A percentile compares a stretch with the other conserved stretches of the same genome.
Evolutionary conservation across 2,888 invertebrate species (phyloP).

Genomic region (Chrysotoxum bicinctum): DNA sequence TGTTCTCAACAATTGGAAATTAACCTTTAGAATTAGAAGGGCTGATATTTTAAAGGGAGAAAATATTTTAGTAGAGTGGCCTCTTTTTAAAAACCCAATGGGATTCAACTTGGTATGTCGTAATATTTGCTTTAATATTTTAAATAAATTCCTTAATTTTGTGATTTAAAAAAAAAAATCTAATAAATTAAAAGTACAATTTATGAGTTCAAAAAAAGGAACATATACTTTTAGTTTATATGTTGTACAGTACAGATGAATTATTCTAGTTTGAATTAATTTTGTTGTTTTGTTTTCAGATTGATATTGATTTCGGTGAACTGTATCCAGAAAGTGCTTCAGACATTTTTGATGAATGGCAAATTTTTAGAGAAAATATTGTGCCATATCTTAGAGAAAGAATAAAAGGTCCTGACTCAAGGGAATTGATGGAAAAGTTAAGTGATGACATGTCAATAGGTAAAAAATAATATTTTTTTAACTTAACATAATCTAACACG

Average conservation of each 20-base stretch:
- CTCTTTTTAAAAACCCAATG: slow-evolving; percentile 1
- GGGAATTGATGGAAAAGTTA: not conserved
- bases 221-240: too few species aligned
- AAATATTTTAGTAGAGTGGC: slow-evolving; percentile 28
- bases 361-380: not conserved
- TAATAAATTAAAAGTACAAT: too few species aligned
- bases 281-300: not conserved
- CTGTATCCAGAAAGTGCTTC: not conserved
- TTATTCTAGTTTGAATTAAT: not conserved
- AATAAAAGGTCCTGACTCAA: slow-evolving; percentile 1
- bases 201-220: not conserved
- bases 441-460: not conserved
- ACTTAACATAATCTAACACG: not conserved
- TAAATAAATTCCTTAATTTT: too few species aligned
- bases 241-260: too few species aligned
- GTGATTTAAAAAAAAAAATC: too few species aligned
- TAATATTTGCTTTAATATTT: not conserved
- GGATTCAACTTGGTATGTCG: not conserved
- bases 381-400: not conserved
- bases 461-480: not conserved
- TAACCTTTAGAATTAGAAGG: slow-evolving; percentile 22
- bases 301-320: slow-evolving; percentile 2
- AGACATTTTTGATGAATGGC: not conserved
- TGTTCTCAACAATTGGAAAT: slow-evolving; percentile 29
- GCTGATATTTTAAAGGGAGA: slow-evolving; percentile 15